These are phyloP conservation scores for Hirtodrosophila duncani DNA, from an alignment of 2,888 invertebrate genomes.

Conservation along the genomic window DNA sequence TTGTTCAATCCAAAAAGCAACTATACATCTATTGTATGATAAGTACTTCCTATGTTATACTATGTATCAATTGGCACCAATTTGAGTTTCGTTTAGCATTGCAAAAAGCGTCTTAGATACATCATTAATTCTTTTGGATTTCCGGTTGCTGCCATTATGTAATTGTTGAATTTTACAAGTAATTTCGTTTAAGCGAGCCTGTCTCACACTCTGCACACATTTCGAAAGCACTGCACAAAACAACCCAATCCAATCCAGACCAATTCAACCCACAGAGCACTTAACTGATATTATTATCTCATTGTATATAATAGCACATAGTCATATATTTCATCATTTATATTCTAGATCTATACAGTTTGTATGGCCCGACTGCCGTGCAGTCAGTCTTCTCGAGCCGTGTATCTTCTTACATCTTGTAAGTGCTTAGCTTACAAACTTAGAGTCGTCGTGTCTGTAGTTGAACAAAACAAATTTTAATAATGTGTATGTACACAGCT, in stretches of 20 bases:
- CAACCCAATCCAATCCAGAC: not conserved
- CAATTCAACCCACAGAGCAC: conserved; percentile 21
- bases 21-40: conserved; percentile 17
- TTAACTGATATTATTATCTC: conserved; percentile 26
- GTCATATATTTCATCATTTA: conserved; percentile 49
- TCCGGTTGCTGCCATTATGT: conserved; percentile 26
- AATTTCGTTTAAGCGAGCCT: not conserved
- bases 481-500: conserved; percentile 46
- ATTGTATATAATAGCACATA: conserved; percentile 53
- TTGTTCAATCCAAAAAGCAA: conserved; percentile 25
- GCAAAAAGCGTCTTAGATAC: conserved; percentile 24
- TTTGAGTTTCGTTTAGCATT: conserved; percentile 47
- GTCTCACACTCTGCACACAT: conserved; percentile 44
- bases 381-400: conserved; percentile 4
- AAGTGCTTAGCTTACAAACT: conserved; percentile 16
- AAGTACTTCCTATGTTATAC: too few species aligned
- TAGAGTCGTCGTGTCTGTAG: conserved; percentile 9
- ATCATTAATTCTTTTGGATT: conserved; percentile 34
- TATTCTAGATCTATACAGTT: conserved; percentile 60
- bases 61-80: conserved; percentile 51
- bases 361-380: conserved; percentile 20
- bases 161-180: conserved; percentile 10
- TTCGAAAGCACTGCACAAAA: conserved; percentile 44
- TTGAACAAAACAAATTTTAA: conserved; percentile 50
- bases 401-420: conserved; percentile 31